Conservation (phyloP, 2,113 vertebrate species). For the Amphiprion percula region DNA sequence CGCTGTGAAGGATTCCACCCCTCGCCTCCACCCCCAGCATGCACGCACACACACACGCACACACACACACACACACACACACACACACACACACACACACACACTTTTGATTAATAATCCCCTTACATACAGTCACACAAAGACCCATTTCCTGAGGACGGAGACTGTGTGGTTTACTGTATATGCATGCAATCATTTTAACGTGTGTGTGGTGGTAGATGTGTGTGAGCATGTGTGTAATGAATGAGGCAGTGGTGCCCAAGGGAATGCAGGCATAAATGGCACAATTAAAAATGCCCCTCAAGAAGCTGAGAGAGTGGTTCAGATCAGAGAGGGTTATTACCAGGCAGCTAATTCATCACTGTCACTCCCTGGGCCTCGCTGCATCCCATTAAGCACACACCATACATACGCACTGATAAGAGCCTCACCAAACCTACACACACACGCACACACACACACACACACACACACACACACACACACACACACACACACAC, state of each 20-base stretch:
- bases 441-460: constrained; percentile 20
- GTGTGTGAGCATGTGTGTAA: constrained; percentile 13
- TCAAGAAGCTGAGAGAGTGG: constrained; percentile 67
- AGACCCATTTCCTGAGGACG: constrained; percentile 36
- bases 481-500: constrained; percentile 24
- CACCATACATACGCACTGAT: constrained; percentile 41
- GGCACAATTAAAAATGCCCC: constrained; percentile 81
- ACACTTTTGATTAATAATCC: constrained; percentile 76
- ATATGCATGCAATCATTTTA: not conserved
- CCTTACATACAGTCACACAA: constrained; percentile 59
- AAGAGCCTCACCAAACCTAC: not conserved
- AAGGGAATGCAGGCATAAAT: constrained; percentile 72
- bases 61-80: too few relatives aligned
- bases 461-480: constrained; percentile 23
- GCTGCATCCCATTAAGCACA: constrained; percentile 55
- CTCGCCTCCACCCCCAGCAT: too few relatives aligned
- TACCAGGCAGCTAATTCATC: constrained; percentile 82
- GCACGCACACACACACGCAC: too few relatives aligned
- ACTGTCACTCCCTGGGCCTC: constrained; percentile 67
- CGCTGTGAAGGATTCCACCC: constrained; percentile 29
- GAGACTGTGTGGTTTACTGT: constrained; percentile 16
- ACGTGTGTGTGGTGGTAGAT: constrained; percentile 7
- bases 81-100: too few relatives aligned
- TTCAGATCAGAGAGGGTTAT: constrained; percentile 79
- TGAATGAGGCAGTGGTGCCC: constrained; percentile 50